Percentiles rank a stretch among this genome's conserved stretches.
These are phyloP conservation scores for Microctenopoma stevenorrisi DNA, from an alignment of 2,797 vertebrate genomes.

Conservation along the genomic window DNA sequence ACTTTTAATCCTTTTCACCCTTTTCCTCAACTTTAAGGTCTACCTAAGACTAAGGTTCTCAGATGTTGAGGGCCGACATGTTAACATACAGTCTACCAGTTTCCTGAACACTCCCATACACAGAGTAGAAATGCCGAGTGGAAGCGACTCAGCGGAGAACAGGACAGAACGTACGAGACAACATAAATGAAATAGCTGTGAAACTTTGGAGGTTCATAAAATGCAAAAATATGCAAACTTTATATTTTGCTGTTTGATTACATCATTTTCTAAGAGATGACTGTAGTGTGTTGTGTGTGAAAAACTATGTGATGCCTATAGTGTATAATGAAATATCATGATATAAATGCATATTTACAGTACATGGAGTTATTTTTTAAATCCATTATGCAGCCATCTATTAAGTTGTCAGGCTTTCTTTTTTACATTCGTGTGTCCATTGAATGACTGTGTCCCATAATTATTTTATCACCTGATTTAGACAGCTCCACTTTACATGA, in stretches of 20 bases:
- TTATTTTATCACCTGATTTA: slow-evolving; percentile 62
- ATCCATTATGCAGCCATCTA: slow-evolving; percentile 78
- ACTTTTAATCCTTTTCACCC: slow-evolving; percentile 36
- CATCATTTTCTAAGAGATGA: slow-evolving; percentile 83
- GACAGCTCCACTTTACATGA: slow-evolving; percentile 52
- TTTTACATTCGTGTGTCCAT: slow-evolving; percentile 61
- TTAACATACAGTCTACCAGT: slow-evolving; percentile 56
- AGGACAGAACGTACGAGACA: slow-evolving; percentile 42
- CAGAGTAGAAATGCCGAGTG: slow-evolving; percentile 46
- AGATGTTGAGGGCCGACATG: slow-evolving; percentile 49
- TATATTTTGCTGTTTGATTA: slow-evolving; percentile 84
- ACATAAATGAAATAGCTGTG: slow-evolving; percentile 79
- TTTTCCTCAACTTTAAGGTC: slow-evolving; percentile 54
- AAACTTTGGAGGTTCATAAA: slow-evolving; percentile 82
- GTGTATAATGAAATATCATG: slow-evolving; percentile 76
- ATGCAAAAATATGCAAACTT: slow-evolving; percentile 90
- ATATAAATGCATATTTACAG: slow-evolving; percentile 75
- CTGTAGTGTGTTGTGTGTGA: slow-evolving; percentile 77
- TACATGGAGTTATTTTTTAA: slow-evolving; percentile 76
- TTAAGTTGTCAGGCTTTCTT: slow-evolving; percentile 63
- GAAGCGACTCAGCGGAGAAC: slow-evolving; percentile 49
- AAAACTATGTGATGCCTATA: slow-evolving; percentile 75
- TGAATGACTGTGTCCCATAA: slow-evolving; percentile 63
- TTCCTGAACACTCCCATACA: slow-evolving; percentile 48
- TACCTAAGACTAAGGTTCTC: slow-evolving; percentile 67